Evolutionary conservation across 2,888 invertebrate genomes (phyloP).

Genomic region (Tillus elongatus): DNA sequence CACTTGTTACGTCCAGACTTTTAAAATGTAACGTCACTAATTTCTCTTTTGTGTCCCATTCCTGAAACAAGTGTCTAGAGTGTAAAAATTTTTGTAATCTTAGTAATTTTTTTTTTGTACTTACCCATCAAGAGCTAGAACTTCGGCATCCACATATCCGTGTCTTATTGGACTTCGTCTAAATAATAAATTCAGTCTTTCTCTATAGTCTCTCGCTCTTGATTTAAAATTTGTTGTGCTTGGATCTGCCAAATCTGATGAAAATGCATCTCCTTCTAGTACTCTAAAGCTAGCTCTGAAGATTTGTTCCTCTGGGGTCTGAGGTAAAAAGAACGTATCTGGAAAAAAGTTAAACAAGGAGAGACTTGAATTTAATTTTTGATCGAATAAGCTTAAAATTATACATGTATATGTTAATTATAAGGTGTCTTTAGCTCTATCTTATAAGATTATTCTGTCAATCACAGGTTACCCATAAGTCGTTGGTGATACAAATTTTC

Average conservation of each 20-base stretch:
- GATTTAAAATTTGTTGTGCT: slow-evolving; percentile 62
- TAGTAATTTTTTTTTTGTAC: slow-evolving; percentile 23
- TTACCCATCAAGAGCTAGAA: slow-evolving; percentile 79
- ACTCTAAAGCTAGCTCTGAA: slow-evolving; percentile 76
- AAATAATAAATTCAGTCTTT: slow-evolving; percentile 65
- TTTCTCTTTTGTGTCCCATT: no score
- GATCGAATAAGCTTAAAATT: no score
- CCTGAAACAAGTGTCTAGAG: no score
- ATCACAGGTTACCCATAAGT: no score
- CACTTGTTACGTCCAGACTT: no score
- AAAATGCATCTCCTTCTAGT: slow-evolving; percentile 59
- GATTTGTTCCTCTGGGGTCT: slow-evolving; percentile 67
- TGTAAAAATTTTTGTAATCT: no score
- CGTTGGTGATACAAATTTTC: no score
- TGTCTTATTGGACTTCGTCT: slow-evolving; percentile 63
- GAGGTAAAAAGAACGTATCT: slow-evolving; percentile 66
- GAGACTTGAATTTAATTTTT: no score
- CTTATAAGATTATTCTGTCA: no score
- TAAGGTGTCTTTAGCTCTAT: no score
- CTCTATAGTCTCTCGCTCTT: slow-evolving; percentile 64
- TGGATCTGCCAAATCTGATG: slow-evolving; percentile 56
- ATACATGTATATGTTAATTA: no score
- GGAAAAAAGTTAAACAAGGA: slow-evolving; percentile 32
- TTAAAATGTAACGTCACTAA: no score
- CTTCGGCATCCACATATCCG: slow-evolving; percentile 70